Conservation (phyloP, 1,140 invertebrate species). For the Euwallacea similis region DNA sequence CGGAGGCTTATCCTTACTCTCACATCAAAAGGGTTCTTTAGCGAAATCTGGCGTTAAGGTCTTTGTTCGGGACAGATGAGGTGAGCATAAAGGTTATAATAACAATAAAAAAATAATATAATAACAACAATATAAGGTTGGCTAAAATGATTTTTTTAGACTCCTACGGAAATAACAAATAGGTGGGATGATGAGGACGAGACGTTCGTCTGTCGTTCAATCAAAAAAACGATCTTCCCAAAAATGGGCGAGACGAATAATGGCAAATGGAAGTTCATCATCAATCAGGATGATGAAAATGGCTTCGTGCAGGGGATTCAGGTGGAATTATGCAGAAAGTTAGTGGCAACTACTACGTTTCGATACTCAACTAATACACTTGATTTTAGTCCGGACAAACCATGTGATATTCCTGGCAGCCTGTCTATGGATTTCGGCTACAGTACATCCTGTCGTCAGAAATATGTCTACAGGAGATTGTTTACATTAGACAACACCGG, state of each 20-base stretch:
- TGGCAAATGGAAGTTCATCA: too few species aligned
- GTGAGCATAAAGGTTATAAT: too few species aligned
- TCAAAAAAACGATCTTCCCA: conserved; percentile 47
- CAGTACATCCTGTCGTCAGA: conserved; percentile 58
- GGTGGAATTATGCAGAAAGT: conserved; percentile 60
- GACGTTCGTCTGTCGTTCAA: conserved; percentile 43
- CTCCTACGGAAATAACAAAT: conserved; percentile 25
- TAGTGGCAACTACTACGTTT: conserved; percentile 41
- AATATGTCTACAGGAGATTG: conserved; percentile 59
- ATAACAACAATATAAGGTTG: not conserved
- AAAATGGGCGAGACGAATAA: conserved; percentile 49
- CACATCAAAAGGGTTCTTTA: conserved; percentile 41
- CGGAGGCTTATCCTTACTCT: too few species aligned
- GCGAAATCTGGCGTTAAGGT: conserved; percentile 26
- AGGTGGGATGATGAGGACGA: conserved; percentile 42
- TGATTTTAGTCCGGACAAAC: conserved; percentile 41
- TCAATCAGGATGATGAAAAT: too few species aligned
- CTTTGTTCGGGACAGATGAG: conserved; percentile 47
- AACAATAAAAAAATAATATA: too few species aligned
- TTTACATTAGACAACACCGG: conserved; percentile 57
- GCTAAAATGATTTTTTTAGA: not conserved
- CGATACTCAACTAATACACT: conserved; percentile 4
- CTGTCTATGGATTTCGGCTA: conserved; percentile 53
- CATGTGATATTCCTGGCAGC: conserved; percentile 53
- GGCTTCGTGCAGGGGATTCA: conserved; percentile 60